Base-by-base conservation (phyloP, 2,113 vertebrate species). In the Corapipo altera region DNA sequence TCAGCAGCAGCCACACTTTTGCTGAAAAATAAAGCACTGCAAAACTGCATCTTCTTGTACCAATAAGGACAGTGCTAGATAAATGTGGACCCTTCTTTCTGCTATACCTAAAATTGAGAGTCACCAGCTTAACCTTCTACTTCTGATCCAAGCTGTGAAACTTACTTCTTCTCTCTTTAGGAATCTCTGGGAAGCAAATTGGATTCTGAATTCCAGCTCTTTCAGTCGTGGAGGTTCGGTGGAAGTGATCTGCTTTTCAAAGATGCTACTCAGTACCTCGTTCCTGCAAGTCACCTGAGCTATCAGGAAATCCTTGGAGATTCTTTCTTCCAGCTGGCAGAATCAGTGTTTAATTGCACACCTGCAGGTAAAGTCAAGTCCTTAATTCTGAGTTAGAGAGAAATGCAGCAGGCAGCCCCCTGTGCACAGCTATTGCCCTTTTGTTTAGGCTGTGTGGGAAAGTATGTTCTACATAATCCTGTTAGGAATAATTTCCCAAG, bases 171-270 rank as follows among this genome's bases (percentile, higher is more conserved):
- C 89, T 92, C 41, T 86, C 19, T 88, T 54, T 78, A 99, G 99
- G 98, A 99, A 91, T 98, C 97, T 46, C 91, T 98, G 70, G 76
- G 94, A 92, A 94, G 97, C 62, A 98, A 96, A 73, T 51, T 77
- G 83, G 95, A 97, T 62, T 75, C 97, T 33, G 96, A 97, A 22
- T 99, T 99, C 91, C 97, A 97, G 4, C 98, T 99, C 48, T 99
- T 99, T 94, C 96, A 98, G 86, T 99, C 99, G 0, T 93, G 97
- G 52, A 97, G 97, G 35, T 99, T 98, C 37, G 98, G 98, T 93
- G 98, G 98, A 95, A 99, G 97, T 44, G 98, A 99, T 93, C 95
- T 99, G 85, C 98, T 99, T 67, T 99, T 99, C 93, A 99, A 99
- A 97, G 99, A 99, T 46, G 65, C 97, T 41, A 98, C 99, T 26